Evolutionary conservation across 1,140 invertebrate genomes (phyloP).

Genomic region (Magallana gigas): DNA sequence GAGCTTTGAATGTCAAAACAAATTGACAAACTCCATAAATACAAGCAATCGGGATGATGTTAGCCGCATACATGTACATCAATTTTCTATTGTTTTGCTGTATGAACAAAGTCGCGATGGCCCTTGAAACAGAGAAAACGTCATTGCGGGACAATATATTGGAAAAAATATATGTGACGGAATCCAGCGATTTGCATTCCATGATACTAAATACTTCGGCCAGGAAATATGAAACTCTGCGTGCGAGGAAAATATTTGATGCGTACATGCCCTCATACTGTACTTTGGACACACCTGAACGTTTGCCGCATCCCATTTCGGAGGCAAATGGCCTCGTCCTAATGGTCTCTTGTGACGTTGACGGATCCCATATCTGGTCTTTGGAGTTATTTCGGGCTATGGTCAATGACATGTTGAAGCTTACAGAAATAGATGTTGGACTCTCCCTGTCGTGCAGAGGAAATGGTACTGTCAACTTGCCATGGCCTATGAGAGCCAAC

Average conservation of each 20-base stretch:
- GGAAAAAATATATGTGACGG: slow-evolving; percentile 13
- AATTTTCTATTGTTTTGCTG: not conserved
- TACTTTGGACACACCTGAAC: not conserved
- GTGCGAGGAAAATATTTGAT: not conserved
- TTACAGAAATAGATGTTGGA: slow-evolving; percentile 1
- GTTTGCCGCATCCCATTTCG: not conserved
- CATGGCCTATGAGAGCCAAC: slow-evolving; percentile 43
- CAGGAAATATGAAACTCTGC: not conserved
- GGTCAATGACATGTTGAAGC: not conserved
- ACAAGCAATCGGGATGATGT: not conserved
- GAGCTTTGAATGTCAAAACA: no score
- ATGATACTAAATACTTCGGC: slow-evolving; percentile 11
- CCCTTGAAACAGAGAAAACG: not conserved
- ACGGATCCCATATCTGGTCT: not conserved
- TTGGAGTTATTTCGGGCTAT: not conserved
- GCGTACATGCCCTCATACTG: not conserved
- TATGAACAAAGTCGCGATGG: not conserved
- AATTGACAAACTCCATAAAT: no score
- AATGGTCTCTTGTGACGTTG: slow-evolving; percentile 1
- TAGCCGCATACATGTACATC: not conserved
- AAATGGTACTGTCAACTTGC: slow-evolving; percentile 32
- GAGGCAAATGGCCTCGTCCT: not conserved
- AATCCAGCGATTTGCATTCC: not conserved
- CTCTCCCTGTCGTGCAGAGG: not conserved
- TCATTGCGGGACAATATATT: not conserved